Conservation (phyloP, 1,140 invertebrate genomes). For the Polypedilum pembai region DNA sequence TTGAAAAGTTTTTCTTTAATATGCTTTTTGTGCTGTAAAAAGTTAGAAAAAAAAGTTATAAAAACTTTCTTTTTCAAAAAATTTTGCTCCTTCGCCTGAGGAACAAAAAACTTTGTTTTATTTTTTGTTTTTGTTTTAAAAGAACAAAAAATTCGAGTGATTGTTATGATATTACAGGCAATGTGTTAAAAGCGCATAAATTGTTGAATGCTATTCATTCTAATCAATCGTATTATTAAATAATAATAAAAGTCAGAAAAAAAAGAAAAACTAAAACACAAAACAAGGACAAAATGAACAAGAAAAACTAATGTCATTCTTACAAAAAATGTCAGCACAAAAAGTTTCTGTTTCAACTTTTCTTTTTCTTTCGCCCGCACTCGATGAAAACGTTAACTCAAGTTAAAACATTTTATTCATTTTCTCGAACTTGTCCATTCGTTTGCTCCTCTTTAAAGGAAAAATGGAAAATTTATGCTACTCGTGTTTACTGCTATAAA, state of each 20-base stretch:
- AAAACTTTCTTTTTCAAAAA: conserved; percentile 20
- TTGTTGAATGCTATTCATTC: too few species aligned
- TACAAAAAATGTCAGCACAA: too few species aligned
- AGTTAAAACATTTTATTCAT: conserved; percentile 17
- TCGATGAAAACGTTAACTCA: conserved; percentile 13
- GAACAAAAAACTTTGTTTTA: conserved; percentile 26
- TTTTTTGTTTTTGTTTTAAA: conserved; percentile 27
- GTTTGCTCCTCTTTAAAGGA: conserved; percentile 16
- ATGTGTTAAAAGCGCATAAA: too few species aligned
- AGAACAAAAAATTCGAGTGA: background rate
- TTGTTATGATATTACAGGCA: too few species aligned
- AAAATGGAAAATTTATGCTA: conserved; percentile 15
- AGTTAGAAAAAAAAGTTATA: conserved; percentile 3
- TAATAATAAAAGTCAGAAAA: too few species aligned
- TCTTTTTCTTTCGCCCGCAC: background rate
- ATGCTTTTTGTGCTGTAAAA: conserved; percentile 24
- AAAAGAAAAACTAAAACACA: too few species aligned
- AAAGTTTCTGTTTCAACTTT: conserved; percentile 7
- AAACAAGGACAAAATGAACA: too few species aligned
- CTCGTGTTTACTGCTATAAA: background rate
- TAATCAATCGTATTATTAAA: too few species aligned
- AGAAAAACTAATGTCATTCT: too few species aligned
- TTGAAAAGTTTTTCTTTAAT: conserved; percentile 20
- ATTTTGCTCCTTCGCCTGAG: conserved; percentile 1
- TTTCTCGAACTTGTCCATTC: too few species aligned